phyloP scores from a whole-genome alignment of 2,113 vertebrate genomes.

The Leiothrix lutea region DNA sequence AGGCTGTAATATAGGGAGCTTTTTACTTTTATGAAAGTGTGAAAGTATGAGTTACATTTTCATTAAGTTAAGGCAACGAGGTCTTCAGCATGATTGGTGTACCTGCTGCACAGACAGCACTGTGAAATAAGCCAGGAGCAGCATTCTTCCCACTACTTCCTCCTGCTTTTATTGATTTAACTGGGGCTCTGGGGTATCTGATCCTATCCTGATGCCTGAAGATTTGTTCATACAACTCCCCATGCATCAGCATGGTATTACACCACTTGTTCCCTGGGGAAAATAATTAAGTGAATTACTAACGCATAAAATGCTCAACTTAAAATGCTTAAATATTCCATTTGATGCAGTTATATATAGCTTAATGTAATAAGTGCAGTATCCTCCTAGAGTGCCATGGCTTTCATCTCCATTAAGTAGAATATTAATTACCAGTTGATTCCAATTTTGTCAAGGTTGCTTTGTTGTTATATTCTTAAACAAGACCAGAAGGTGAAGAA shows the following conservation, averaged over 20 bases:
- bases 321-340: conserved; percentile 74
- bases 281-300: conserved; percentile 69
- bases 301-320: conserved; percentile 66
- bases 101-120: neutral
- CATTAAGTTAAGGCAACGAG: neutral
- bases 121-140: neutral
- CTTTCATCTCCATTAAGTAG: conserved; percentile 21
- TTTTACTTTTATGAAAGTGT: neutral
- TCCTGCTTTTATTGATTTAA: conserved; percentile 30
- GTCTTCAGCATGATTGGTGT: neutral
- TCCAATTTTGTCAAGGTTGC: neutral
- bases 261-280: conserved; percentile 47
- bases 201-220: conserved; percentile 39
- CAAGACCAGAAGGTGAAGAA: neutral
- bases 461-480: neutral
- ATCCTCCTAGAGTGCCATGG: neutral
- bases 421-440: conserved; percentile 19
- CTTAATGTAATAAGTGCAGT: conserved; percentile 25
- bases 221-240: conserved; percentile 57
- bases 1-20: neutral
- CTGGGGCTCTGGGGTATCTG: neutral
- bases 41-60: neutral
- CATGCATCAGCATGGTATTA: conserved; percentile 50
- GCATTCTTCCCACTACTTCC: neutral
- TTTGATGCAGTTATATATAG: conserved; percentile 67